Conservation (phyloP, 1,140 invertebrate species). For the Pristionchus pacificus region DNA sequence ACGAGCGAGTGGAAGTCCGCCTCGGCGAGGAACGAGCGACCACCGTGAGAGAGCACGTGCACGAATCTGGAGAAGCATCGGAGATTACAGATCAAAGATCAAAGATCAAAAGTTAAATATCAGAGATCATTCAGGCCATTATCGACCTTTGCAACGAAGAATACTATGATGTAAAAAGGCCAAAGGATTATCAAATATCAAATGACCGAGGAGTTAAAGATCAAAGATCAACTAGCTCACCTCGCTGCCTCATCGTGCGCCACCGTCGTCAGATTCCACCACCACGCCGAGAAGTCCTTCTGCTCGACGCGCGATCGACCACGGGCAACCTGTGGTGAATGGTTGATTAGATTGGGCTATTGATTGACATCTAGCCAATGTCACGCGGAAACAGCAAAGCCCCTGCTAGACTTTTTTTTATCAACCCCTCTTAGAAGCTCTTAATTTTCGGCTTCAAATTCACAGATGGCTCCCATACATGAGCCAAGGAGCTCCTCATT, state of each 20-base stretch:
- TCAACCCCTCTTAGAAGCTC: too few relatives aligned
- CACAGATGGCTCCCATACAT: too few relatives aligned
- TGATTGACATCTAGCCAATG: too few relatives aligned
- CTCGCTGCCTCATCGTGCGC: slow-evolving; percentile 51
- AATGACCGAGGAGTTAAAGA: slow-evolving; percentile 7
- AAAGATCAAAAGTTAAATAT: background rate
- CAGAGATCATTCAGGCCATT: slow-evolving; percentile 71
- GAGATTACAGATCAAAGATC: background rate
- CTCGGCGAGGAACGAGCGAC: slow-evolving; percentile 50
- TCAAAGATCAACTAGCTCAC: slow-evolving; percentile 6
- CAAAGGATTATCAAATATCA: background rate
- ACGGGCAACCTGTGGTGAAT: background rate
- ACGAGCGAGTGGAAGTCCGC: slow-evolving; percentile 79
- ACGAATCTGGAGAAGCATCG: slow-evolving; percentile 68
- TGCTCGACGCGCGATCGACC: slow-evolving; percentile 29
- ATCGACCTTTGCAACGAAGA: slow-evolving; percentile 63
- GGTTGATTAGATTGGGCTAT: too few relatives aligned
- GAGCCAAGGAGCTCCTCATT: too few relatives aligned
- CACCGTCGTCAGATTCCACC: slow-evolving; percentile 38
- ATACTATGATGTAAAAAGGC: too few relatives aligned
- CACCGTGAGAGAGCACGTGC: slow-evolving; percentile 66
- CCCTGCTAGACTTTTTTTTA: too few relatives aligned
- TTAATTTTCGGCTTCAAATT: too few relatives aligned
- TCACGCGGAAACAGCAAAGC: too few relatives aligned
- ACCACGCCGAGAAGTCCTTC: slow-evolving; percentile 45